Evolutionary conservation across 2,797 vertebrate species (phyloP), one percentile per base, ranked within the genome.

Genomic region (Darevskia mixta): DNA sequence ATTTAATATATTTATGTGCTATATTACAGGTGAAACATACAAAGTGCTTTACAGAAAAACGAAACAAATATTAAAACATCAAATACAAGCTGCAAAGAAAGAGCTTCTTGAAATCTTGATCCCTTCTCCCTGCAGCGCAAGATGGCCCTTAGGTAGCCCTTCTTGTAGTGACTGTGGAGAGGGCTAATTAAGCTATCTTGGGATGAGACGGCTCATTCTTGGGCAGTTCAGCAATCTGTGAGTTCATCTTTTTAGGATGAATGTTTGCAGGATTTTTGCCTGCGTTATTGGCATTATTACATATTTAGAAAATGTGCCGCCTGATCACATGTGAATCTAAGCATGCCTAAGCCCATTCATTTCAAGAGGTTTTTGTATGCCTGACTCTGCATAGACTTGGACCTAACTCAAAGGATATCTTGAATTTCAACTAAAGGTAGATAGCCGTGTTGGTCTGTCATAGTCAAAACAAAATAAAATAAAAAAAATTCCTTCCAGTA

Each of bases 381-480:
- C 7, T 64, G 41, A 38, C 35, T 76, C 71, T 69, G 76, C 25
- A 41, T n/a, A 58, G 41, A 23, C 29, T 55, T 77, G 27, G 25
- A 41, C 64, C 69, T 76, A 49, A 87, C 23, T 27, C 32, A 20
- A 64, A 73, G 17, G 8, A 15, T 67, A 15, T 64, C 72, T 87
- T 83, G 32, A 0, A 84, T 89, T 78, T 86, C 35, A 69, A 95
- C 94, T 93, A 35, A 35, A 35, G 35, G 35, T 35, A 35, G 35
- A 35, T 35, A 35, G 35, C 35, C 35, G 35, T 35, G 35, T 35
- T 35, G 35, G 35, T 35, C 35, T 35, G 35, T 35, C 35, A 35
- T 35, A 35, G 35, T 35, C 35, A 35, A 35, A 35, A 35, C 35
- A 35, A 35, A 35, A 35, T 35, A 35, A 35, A 35, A 35, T 35